Evolutionary conservation across 2,888 invertebrate genomes (phyloP), one percentile per base, ranked within the genome.

Genomic region (Machimus rusticus): DNA sequence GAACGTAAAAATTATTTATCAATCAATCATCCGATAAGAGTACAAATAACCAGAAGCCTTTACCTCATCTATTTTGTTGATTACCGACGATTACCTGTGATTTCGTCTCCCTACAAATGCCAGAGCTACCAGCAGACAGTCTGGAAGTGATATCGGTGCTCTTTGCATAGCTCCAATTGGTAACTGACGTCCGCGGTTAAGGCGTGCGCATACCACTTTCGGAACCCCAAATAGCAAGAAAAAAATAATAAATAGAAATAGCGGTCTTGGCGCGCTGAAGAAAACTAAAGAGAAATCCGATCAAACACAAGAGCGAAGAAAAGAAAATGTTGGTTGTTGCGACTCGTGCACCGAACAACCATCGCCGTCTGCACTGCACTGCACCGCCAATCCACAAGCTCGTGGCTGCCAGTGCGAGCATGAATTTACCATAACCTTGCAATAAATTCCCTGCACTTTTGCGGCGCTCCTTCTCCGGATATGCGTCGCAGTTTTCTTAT

Each of bases 401-500:
- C 74, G 82, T 74, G 88, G 82, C 82, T 82, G 82, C 81, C 74
- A 23, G 66, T 86, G 82, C 87, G 84, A 78, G 82, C 86, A 78
- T 78, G 57, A 74, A 66, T 88, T 86, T 84, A 74, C 87, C 84
- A 86, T 88, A 88, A 88, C 87, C 88, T 87, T 88, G 85, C 87
- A 82, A 87, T 88, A 88, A 88, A 87, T 87, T 87, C 87, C 66
- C 88, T 87, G 85, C 87, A 87, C 88, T 82, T 87, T 78, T 84
- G 74, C 43, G 39, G 76, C 34, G 86, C 43, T 84, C 51, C 37
- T 39, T n/a, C 66, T 19, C 66, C 31, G 81, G 79, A 55, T 34
- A 23, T 66, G 34, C 37, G 51, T 37, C 14, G 46, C 39, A 43
- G 43, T 28, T 66, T 34, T 37, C 66, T 28, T 55, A 34, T 51